Percentiles rank a stretch among this genome's conserved stretches.
phyloP scores from a whole-genome alignment of 2,888 invertebrate species.

The Lycia hirtaria region DNA sequence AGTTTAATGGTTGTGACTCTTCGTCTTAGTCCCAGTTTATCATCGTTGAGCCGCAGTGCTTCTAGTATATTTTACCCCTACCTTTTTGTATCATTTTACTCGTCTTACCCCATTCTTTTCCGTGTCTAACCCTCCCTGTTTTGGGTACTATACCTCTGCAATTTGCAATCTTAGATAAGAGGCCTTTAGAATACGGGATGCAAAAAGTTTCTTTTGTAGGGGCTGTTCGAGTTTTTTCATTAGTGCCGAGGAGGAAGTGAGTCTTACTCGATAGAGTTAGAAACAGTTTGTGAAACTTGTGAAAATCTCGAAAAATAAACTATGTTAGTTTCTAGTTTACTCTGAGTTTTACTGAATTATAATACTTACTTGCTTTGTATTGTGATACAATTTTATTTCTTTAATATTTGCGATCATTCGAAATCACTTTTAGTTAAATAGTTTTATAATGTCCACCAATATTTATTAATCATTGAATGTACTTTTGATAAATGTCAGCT shows the following conservation, averaged over 20 bases:
- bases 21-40: conserved; percentile 70
- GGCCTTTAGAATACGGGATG: conserved; percentile 44
- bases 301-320: conserved; percentile 12
- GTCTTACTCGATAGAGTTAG: conserved; percentile 31
- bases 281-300: conserved; percentile 24
- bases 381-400: not conserved
- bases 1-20: conserved; percentile 75
- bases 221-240: conserved; percentile 44
- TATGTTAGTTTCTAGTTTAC: not conserved
- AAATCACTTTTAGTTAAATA: no score
- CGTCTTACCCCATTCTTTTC: conserved; percentile 10
- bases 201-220: conserved; percentile 46
- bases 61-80: conserved; percentile 41
- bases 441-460: no score
- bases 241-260: conserved; percentile 40
- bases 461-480: no score
- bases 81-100: conserved; percentile 5
- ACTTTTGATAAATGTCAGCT: no score
- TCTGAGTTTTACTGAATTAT: no score
- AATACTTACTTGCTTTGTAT: not conserved
- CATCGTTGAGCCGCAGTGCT: conserved; percentile 54
- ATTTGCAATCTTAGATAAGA: conserved; percentile 48
- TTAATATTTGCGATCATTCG: no score
- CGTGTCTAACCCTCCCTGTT: conserved; percentile 13
- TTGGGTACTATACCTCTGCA: conserved; percentile 35